Evolutionary conservation across 2,797 vertebrate genomes (phyloP).

Genomic region (Moxostoma hubbsi): DNA sequence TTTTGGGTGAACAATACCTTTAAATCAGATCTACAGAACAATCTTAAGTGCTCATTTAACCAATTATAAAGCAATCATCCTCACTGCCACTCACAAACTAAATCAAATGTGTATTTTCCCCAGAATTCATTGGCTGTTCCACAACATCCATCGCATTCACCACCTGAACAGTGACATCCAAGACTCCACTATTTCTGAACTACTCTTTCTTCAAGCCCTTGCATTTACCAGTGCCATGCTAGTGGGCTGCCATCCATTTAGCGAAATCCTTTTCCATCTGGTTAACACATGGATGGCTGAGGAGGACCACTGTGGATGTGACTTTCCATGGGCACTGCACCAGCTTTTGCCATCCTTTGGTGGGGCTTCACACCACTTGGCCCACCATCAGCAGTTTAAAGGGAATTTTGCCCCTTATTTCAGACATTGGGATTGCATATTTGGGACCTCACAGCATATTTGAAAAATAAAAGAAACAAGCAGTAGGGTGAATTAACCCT

Average conservation of each 20-base stretch:
- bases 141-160: constrained; percentile 70
- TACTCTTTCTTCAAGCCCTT: constrained; percentile 74
- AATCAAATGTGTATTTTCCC: constrained; percentile 14
- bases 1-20: no score
- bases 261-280: constrained; percentile 75
- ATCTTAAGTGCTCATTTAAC: no score
- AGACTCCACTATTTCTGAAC: constrained; percentile 71
- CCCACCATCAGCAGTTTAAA: constrained; percentile 67
- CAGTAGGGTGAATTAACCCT: not conserved
- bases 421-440: constrained; percentile 79
- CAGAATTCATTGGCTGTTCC: constrained; percentile 75
- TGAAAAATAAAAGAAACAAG: not conserved
- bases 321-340: constrained; percentile 76
- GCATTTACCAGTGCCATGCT: constrained; percentile 65
- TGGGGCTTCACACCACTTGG: constrained; percentile 76
- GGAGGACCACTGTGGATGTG: constrained; percentile 81
- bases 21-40: no score
- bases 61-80: not conserved
- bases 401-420: constrained; percentile 82
- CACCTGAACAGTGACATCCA: constrained; percentile 70
- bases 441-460: constrained; percentile 65
- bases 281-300: constrained; percentile 80
- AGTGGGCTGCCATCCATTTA: constrained; percentile 77
- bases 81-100: not conserved
- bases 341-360: constrained; percentile 72